Evolutionary conservation across 2,888 invertebrate species (phyloP).

Genomic region (Portevinia maculata): DNA sequence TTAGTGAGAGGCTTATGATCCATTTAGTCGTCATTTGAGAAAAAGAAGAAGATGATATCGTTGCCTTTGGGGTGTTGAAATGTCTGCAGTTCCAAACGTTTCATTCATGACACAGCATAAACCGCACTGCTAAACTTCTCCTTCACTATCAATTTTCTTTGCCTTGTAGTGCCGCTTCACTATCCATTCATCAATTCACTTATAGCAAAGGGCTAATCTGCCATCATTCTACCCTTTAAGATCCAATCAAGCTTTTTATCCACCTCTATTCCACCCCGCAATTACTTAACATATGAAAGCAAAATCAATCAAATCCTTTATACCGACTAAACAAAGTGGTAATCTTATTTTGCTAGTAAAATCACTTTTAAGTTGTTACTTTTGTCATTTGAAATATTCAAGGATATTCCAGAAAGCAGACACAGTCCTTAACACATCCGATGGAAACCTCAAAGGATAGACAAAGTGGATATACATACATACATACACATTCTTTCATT

Average conservation of each 20-base stretch:
- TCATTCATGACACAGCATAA: not conserved
- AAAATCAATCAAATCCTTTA: constrained; percentile 51
- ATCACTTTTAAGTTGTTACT: constrained; percentile 62
- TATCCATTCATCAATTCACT: constrained; percentile 31
- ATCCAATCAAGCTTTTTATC: constrained; percentile 3
- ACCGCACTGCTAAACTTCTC: not conserved
- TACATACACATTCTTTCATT: not conserved
- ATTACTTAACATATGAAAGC: constrained; percentile 54
- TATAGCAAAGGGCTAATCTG: constrained; percentile 23
- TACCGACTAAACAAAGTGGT: constrained; percentile 61
- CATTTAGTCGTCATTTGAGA: too few species aligned
- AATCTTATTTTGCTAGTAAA: constrained; percentile 61
- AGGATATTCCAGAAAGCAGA: not conserved
- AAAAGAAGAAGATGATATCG: not conserved
- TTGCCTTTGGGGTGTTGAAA: constrained; percentile 18
- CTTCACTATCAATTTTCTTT: constrained; percentile 35
- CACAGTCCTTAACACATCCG: too few species aligned
- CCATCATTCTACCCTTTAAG: not conserved
- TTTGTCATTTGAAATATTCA: constrained; percentile 42
- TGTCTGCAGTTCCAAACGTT: constrained; percentile 5
- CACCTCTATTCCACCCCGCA: not conserved
- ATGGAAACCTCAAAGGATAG: constrained; percentile 15
- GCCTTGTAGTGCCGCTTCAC: constrained; percentile 22
- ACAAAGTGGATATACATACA: constrained; percentile 17
- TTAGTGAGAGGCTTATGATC: too few species aligned